These are phyloP conservation scores for Cyanistes caeruleus DNA, from an alignment of 2,113 vertebrate genomes.

Conservation along the genomic window DNA sequence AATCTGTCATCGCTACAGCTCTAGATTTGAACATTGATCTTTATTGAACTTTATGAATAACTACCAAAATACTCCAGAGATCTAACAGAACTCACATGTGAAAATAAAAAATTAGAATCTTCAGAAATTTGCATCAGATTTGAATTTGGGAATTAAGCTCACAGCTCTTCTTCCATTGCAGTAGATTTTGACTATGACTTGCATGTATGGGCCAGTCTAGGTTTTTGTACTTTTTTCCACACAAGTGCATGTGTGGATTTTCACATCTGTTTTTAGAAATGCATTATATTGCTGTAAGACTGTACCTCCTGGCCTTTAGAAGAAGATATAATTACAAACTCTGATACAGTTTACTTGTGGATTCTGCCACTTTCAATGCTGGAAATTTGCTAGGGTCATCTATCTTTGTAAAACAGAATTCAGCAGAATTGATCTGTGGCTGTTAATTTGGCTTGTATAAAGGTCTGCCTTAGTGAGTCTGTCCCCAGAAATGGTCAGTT, in stretches of 20 bases:
- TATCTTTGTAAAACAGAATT: not conserved
- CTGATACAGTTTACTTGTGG: not conserved
- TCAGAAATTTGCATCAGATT: not conserved
- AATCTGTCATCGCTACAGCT: not conserved
- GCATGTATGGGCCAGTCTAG: not conserved
- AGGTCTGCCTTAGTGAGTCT: not conserved
- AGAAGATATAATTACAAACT: not conserved
- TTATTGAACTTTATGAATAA: not conserved
- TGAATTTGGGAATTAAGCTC: not conserved
- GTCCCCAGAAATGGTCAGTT: not conserved
- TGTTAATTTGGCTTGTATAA: not conserved
- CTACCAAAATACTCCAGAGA: not conserved
- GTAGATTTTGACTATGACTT: not conserved
- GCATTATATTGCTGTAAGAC: not conserved
- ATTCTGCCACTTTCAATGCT: not conserved
- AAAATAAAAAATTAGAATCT: not conserved
- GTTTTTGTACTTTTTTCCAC: not conserved
- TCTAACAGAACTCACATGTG: not conserved
- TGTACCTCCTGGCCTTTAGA: not conserved
- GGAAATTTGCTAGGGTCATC: not conserved
- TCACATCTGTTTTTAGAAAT: not conserved
- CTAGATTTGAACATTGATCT: not conserved
- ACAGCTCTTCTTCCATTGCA: not conserved
- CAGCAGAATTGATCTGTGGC: not conserved
- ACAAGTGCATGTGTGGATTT: fast-evolving